These are phyloP conservation scores for Tolmerus cingulatus DNA, from an alignment of 2,888 invertebrate genomes.

Conservation along the genomic window DNA sequence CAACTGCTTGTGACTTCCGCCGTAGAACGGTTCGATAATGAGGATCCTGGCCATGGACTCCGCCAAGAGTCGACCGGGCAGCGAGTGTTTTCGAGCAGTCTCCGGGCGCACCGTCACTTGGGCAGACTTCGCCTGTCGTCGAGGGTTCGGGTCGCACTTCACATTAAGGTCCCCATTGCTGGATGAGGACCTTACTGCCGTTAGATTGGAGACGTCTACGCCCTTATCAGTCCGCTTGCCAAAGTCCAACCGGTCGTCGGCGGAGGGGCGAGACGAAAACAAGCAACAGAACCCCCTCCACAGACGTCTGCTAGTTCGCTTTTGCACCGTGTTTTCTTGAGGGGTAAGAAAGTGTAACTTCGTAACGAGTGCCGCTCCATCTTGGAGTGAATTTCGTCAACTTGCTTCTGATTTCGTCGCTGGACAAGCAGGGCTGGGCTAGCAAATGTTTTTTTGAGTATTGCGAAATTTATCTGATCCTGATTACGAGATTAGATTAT, in stretches of 20 bases:
- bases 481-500: too few relatives aligned
- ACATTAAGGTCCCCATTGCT: slow-evolving; percentile 32
- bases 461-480: background rate
- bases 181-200: slow-evolving; percentile 20
- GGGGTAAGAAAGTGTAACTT: background rate
- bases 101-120: background rate
- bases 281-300: background rate
- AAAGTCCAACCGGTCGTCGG: slow-evolving; percentile 11
- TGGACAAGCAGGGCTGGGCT: background rate
- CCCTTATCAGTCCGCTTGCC: background rate
- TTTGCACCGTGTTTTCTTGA: background rate
- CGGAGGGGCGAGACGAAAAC: background rate
- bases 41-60: slow-evolving; percentile 61
- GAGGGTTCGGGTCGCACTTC: background rate
- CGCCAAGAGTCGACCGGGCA: background rate
- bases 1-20: slow-evolving; percentile 76
- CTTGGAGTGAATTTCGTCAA: background rate
- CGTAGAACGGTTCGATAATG: slow-evolving; percentile 76
- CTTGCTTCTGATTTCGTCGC: background rate
- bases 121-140: background rate
- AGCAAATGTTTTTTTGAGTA: background rate
- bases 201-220: background rate
- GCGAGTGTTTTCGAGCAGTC: background rate
- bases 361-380: background rate
- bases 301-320: background rate